phyloP scores from a whole-genome alignment of 2,113 vertebrate genomes.

The Vidua chalybeata region DNA sequence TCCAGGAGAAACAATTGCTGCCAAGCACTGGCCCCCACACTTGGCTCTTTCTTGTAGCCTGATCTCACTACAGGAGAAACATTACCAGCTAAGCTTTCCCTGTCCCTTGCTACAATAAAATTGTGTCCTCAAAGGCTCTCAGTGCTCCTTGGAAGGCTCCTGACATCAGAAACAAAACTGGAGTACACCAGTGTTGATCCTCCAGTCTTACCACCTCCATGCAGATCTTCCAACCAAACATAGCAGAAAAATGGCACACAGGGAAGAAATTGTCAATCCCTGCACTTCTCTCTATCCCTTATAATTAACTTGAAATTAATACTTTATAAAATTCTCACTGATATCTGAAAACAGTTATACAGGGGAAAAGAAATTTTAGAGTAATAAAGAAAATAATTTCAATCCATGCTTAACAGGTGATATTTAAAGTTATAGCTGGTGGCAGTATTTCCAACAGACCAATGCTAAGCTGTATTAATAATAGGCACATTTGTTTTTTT shows the following conservation, averaged over 20 bases:
- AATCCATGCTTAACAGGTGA: not conserved
- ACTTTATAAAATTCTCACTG: not conserved
- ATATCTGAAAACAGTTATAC: not conserved
- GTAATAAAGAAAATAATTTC: not conserved
- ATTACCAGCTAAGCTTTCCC: not conserved
- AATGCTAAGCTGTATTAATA: not conserved
- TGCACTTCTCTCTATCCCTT: not conserved
- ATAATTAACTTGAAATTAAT: not conserved
- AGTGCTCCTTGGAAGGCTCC: not conserved
- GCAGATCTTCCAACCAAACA: not conserved
- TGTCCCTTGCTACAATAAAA: not conserved
- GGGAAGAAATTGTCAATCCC: not conserved
- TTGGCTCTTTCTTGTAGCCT: not conserved
- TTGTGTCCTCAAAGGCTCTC: not conserved
- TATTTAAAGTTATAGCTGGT: not conserved
- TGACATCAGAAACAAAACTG: not conserved
- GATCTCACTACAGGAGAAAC: not conserved
- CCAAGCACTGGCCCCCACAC: not conserved
- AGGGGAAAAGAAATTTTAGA: not conserved
- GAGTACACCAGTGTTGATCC: not conserved
- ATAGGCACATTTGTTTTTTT: not conserved
- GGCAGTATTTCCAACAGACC: not conserved
- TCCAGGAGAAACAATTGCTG: not conserved
- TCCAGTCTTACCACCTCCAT: not conserved
- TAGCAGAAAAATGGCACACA: not conserved